Conservation (phyloP, 2,113 vertebrate species). For the Misgurnus mizolepis region DNA sequence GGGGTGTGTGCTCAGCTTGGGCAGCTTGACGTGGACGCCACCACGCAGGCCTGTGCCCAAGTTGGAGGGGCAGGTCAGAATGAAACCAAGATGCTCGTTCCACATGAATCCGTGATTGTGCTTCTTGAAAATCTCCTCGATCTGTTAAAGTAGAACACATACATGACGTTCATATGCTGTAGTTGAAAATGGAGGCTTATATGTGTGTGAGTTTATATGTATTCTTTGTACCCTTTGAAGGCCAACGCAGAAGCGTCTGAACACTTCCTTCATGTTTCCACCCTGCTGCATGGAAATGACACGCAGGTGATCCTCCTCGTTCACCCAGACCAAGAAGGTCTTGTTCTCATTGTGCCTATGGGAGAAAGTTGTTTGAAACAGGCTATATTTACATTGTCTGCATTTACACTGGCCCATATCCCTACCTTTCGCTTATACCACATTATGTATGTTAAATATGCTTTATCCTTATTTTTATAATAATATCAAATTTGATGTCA, state of each 20-base stretch:
- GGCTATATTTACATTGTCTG: background rate
- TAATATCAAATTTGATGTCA: no score
- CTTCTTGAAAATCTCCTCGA: slow-evolving; percentile 92
- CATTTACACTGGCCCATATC: no score
- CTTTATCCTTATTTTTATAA: no score
- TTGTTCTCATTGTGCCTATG: slow-evolving; percentile 90
- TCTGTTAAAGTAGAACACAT: slow-evolving; percentile 67
- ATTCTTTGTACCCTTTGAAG: slow-evolving; percentile 81
- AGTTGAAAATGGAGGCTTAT: background rate
- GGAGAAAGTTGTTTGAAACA: background rate
- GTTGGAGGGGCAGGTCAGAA: slow-evolving; percentile 94
- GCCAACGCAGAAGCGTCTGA: slow-evolving; percentile 92
- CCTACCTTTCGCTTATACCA: no score
- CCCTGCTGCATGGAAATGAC: slow-evolving; percentile 95
- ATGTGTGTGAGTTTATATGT: background rate
- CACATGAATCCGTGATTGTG: slow-evolving; percentile 91
- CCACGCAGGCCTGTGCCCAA: slow-evolving; percentile 92
- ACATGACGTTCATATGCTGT: background rate
- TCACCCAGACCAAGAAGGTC: slow-evolving; percentile 94
- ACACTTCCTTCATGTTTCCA: slow-evolving; percentile 96
- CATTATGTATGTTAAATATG: no score
- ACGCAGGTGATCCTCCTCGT: slow-evolving; percentile 92
- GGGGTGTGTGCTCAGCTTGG: slow-evolving; percentile 87
- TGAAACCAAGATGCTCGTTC: slow-evolving; percentile 90
- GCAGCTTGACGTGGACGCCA: slow-evolving; percentile 88